Conservation (phyloP, 2,888 invertebrate species). For the Netelia virgata region DNA sequence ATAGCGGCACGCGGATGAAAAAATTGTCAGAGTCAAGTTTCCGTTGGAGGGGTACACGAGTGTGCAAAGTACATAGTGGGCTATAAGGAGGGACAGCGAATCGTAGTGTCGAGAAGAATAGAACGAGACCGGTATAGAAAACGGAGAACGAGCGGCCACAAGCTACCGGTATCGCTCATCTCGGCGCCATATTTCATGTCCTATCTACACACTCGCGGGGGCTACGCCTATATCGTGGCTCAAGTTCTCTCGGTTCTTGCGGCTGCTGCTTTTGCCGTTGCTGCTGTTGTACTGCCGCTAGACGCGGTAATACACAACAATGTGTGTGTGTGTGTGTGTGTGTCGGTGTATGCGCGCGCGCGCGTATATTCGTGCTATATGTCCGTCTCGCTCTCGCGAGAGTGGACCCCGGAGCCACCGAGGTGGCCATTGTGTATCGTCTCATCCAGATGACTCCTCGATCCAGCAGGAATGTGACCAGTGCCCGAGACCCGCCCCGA, state of each 20-base stretch:
- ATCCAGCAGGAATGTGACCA: constrained; percentile 75
- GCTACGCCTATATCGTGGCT: constrained; percentile 77
- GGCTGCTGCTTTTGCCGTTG: constrained; percentile 52
- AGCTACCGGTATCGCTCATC: constrained; percentile 81
- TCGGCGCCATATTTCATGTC: constrained; percentile 80
- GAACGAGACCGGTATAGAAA: constrained; percentile 58
- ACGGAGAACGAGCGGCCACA: constrained; percentile 57
- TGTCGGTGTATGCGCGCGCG: constrained; percentile 44
- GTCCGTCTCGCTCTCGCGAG: constrained; percentile 17
- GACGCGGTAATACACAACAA: constrained; percentile 51
- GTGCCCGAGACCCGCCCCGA: constrained; percentile 71
- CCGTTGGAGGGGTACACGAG: constrained; percentile 61
- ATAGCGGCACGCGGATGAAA: constrained; percentile 31
- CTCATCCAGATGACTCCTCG: constrained; percentile 78
- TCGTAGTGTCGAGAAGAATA: constrained; percentile 51
- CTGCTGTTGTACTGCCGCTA: constrained; percentile 57
- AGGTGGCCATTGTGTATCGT: constrained; percentile 76
- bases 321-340: constrained; percentile 6
- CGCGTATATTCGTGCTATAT: constrained; percentile 47
- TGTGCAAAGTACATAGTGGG: constrained; percentile 54
- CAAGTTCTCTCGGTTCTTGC: constrained; percentile 66
- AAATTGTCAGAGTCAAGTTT: constrained; percentile 68
- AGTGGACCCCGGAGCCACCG: constrained; percentile 61
- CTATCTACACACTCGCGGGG: constrained; percentile 78
- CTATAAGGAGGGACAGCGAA: constrained; percentile 44